phyloP scores from a whole-genome alignment of 2,113 vertebrate species.

The Sapajus apella region DNA sequence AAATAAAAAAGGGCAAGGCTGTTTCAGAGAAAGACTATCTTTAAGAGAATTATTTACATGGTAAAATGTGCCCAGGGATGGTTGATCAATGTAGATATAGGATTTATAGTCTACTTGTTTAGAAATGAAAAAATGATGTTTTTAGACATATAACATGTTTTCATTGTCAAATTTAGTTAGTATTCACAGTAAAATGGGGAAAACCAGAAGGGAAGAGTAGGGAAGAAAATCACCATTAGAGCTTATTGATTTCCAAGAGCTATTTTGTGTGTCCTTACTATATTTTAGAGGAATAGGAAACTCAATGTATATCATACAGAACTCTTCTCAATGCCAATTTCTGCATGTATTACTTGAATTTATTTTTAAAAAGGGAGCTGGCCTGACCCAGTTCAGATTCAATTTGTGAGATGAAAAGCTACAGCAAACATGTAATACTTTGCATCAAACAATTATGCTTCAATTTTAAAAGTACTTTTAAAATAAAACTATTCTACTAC shows the following conservation, averaged over 20 bases:
- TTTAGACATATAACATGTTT: slow-evolving; percentile 49
- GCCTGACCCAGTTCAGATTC: slow-evolving; percentile 46
- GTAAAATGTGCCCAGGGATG: slow-evolving; percentile 46
- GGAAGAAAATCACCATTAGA: slow-evolving; percentile 51
- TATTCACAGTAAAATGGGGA: slow-evolving; percentile 6
- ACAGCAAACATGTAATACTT: slow-evolving; percentile 60
- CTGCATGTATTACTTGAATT: slow-evolving; percentile 48
- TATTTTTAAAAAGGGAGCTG: slow-evolving; percentile 45
- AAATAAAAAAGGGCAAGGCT: slow-evolving; percentile 1
- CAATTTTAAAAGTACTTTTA: slow-evolving; percentile 63
- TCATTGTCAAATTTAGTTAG: slow-evolving; percentile 58
- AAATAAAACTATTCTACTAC: slow-evolving; percentile 70
- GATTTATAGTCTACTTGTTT: slow-evolving; percentile 55
- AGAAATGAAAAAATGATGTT: slow-evolving; percentile 48
- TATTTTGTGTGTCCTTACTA: slow-evolving; percentile 42
- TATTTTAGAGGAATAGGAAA: slow-evolving; percentile 52
- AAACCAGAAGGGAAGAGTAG: slow-evolving; percentile 4
- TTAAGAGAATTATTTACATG: slow-evolving; percentile 50
- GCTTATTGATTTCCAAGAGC: slow-evolving; percentile 47
- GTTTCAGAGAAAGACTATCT: slow-evolving; percentile 50
- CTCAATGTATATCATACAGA: slow-evolving; percentile 38
- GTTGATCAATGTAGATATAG: slow-evolving; percentile 8
- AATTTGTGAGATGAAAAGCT: slow-evolving; percentile 55
- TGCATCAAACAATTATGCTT: slow-evolving; percentile 47
- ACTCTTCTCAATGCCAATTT: slow-evolving; percentile 45